Evolutionary conservation across 2,888 invertebrate genomes (phyloP), one percentile per base, ranked within the genome.

Genomic region (Acleris cristana): DNA sequence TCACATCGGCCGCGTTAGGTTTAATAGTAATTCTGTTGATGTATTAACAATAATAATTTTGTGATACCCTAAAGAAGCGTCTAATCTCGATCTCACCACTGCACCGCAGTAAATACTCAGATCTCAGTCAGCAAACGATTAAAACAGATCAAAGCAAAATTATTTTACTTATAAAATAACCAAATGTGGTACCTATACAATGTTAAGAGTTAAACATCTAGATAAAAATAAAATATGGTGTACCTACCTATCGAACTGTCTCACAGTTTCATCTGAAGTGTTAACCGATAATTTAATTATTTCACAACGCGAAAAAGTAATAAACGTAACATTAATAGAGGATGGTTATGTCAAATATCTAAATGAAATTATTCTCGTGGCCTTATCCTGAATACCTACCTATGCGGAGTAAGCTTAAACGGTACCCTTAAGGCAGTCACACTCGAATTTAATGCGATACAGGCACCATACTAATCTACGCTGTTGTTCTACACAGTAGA

Each of bases 401-500:
- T 67, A 67, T 58, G 53, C 34, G 52, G 26, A 58, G 67, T 62
- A 58, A 52, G 60, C 48, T 58, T 62, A 44, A 34, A 56, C 51
- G 26, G 34, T 59, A 62, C 57, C 62, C 61, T 66, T 48, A 48
- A 62, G 26, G 57, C 64, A 58, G 57, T 54, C 49, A 30, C 48
- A 54, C 67, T 67, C 77, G 78, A 76, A 76, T 76, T 78, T 73
- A 75, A 76, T 75, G 79, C 78, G 77, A 80, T 75, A 79, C 80
- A 84, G 84, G 83, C 86, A 86, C 85, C 85, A 79, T 74, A 83
- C 84, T 87, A 86, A 82, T 82, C 82, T 88, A 89, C 77, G 86
- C 81, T 87, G 87, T 88, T 85, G 90, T 90, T 89, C 92, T 92
- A 92, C 92, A 92, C 89, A 92, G 92, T 92, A 92, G 92, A 92